Conservation (phyloP, 2,797 vertebrate species). For the Poecilia velifera region DNA sequence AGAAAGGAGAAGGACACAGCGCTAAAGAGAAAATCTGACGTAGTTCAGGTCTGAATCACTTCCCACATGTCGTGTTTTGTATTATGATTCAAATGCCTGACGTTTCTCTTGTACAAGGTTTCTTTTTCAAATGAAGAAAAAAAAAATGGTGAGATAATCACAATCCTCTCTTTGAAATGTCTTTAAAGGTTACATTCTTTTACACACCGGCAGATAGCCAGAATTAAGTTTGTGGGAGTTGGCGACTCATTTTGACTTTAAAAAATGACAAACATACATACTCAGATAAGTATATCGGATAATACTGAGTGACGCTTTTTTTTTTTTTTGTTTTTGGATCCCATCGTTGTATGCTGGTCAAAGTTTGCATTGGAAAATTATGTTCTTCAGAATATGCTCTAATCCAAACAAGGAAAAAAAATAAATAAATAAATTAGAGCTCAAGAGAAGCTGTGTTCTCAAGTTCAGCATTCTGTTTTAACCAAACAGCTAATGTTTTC, state of each 20-base stretch:
- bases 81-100: slow-evolving; percentile 12
- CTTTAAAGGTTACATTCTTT: neutral
- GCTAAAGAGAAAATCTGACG: slow-evolving; percentile 23
- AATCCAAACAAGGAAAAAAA: neutral
- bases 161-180: neutral
- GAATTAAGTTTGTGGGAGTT: neutral
- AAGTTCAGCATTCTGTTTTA: neutral
- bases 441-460: neutral
- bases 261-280: neutral
- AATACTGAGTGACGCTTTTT: neutral
- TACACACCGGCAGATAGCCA: neutral
- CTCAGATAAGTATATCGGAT: neutral
- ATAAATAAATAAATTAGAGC: neutral
- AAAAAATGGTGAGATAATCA: slow-evolving; percentile 14
- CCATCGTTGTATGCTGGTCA: neutral
- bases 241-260: neutral
- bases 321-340: neutral
- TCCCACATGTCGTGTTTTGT: slow-evolving; percentile 21
- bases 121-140: neutral
- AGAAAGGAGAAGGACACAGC: slow-evolving; percentile 6
- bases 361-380: neutral
- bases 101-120: slow-evolving; percentile 16
- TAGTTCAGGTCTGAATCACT: slow-evolving; percentile 40
- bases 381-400: neutral
- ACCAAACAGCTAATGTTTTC: neutral